Evolutionary conservation across 2,888 invertebrate genomes (phyloP).

Genomic region (Papilio protenor): DNA sequence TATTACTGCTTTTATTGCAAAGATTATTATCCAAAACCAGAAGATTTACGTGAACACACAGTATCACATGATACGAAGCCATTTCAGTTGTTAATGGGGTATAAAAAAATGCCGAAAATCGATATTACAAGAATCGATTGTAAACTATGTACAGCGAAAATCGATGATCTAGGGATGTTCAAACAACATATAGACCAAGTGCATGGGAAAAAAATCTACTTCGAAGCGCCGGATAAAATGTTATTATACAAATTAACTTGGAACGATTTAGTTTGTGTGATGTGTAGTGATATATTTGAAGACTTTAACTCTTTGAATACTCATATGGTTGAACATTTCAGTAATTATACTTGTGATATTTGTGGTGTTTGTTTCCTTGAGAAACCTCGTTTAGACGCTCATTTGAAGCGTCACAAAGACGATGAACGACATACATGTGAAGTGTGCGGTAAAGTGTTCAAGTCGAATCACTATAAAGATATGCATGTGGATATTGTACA

Average conservation of each 20-base stretch:
- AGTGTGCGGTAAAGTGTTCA: constrained; percentile 78
- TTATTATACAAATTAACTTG: constrained; percentile 70
- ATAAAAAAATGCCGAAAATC: constrained; percentile 77
- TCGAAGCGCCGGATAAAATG: constrained; percentile 76
- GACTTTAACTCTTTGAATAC: constrained; percentile 76
- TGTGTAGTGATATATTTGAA: constrained; percentile 75
- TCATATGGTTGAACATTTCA: constrained; percentile 78
- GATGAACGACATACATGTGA: constrained; percentile 82
- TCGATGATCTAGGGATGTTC: constrained; percentile 68
- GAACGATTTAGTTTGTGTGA: constrained; percentile 76
- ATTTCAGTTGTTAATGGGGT: constrained; percentile 74
- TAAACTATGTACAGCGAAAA: constrained; percentile 67
- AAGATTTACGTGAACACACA: constrained; percentile 75
- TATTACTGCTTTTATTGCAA: constrained; percentile 80
- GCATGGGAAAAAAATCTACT: constrained; percentile 75
- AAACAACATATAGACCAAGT: constrained; percentile 73
- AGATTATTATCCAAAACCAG: constrained; percentile 76
- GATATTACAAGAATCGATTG: constrained; percentile 78
- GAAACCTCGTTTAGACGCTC: constrained; percentile 77
- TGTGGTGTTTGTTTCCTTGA: constrained; percentile 80
- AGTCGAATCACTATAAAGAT: constrained; percentile 76
- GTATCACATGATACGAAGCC: constrained; percentile 74
- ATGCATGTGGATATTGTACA: constrained; percentile 79
- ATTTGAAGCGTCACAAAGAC: constrained; percentile 76
- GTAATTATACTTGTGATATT: constrained; percentile 75